Evolutionary conservation across 2,888 invertebrate genomes (phyloP).

Genomic region (Biston betularia): DNA sequence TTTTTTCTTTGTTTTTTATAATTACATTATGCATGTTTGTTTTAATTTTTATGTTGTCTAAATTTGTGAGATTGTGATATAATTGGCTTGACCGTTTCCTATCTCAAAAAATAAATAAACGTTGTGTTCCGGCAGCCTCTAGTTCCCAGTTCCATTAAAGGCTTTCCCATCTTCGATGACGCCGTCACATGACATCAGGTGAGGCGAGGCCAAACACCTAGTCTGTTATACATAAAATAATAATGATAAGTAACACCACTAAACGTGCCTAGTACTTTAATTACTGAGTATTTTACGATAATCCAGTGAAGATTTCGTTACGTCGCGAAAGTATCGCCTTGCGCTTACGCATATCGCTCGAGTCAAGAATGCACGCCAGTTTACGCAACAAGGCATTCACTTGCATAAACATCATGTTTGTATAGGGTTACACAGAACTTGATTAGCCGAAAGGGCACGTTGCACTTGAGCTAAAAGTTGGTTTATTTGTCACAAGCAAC

Average conservation of each 20-base stretch:
- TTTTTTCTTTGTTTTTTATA: too few species aligned
- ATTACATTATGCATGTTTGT: too few species aligned
- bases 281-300: constrained; percentile 22
- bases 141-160: too few species aligned
- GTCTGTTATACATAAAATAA: background rate
- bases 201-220: background rate
- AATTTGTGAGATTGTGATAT: too few species aligned
- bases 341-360: constrained; percentile 68
- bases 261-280: background rate
- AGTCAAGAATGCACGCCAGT: constrained; percentile 62
- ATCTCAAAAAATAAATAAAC: too few species aligned
- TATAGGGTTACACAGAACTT: background rate
- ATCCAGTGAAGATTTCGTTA: constrained; percentile 44
- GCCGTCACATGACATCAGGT: too few species aligned
- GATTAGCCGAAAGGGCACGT: background rate
- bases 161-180: too few species aligned
- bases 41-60: too few species aligned
- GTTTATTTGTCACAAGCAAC: too few species aligned
- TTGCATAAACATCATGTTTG: constrained; percentile 50
- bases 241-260: background rate
- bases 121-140: too few species aligned
- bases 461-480: too few species aligned
- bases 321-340: constrained; percentile 44
- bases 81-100: too few species aligned
- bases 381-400: constrained; percentile 66